A percentile compares a stretch with the other conserved stretches of the same genome.
Evolutionary conservation across 2,797 vertebrate genomes (phyloP).

Genomic region (Sparidentex hasta): DNA sequence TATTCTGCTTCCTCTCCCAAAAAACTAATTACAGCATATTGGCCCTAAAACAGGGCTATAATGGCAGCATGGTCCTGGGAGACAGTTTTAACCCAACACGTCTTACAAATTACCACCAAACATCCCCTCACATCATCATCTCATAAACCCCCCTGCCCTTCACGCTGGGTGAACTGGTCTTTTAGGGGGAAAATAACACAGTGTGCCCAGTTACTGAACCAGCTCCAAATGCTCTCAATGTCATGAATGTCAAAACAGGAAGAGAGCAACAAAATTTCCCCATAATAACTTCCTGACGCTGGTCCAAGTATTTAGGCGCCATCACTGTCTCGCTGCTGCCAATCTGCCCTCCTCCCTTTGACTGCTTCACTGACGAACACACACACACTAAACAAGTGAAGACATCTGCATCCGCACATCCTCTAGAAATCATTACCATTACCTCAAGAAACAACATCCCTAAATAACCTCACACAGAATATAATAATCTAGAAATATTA

Average conservation of each 20-base stretch:
- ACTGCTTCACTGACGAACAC: slow-evolving; percentile 4
- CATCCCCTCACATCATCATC: slow-evolving; percentile 6
- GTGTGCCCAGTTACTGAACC: slow-evolving; percentile 38
- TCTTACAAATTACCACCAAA: slow-evolving; percentile 20
- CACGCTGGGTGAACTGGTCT: not conserved
- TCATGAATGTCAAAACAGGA: slow-evolving; percentile 79
- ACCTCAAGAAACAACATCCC: not conserved
- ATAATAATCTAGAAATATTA: not conserved
- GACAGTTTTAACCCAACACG: slow-evolving; percentile 28
- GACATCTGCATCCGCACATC: slow-evolving; percentile 29
- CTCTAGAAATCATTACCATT: not conserved
- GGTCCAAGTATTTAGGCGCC: slow-evolving; percentile 65
- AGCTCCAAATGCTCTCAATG: slow-evolving; percentile 46
- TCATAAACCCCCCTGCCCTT: not conserved
- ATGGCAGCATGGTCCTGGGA: not conserved
- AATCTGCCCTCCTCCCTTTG: slow-evolving; percentile 40
- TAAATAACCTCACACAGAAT: not conserved
- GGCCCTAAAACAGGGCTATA: not conserved
- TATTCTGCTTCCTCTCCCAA: not conserved
- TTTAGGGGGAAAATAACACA: slow-evolving; percentile 16
- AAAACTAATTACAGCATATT: not conserved
- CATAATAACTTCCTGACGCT: slow-evolving; percentile 78
- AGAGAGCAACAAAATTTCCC: slow-evolving; percentile 70
- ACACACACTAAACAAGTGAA: not conserved
- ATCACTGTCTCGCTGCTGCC: slow-evolving; percentile 52